Evolutionary conservation across 1,140 invertebrate species (phyloP).

Genomic region (Penaeus vannamei): DNA sequence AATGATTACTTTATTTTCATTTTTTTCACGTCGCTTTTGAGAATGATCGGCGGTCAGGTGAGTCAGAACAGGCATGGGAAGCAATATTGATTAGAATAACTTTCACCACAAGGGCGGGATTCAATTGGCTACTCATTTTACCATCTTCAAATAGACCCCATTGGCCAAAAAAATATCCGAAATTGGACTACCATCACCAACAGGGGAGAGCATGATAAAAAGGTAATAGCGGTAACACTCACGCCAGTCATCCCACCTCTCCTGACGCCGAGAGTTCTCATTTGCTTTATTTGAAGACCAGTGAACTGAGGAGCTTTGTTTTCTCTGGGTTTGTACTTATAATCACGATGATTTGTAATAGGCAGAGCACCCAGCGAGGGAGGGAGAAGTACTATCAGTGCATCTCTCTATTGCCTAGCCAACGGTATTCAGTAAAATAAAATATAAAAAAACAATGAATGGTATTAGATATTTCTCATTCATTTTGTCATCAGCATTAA

Average conservation of each 20-base stretch:
- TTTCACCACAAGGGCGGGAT: conserved; percentile 51
- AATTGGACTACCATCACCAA: conserved; percentile 12
- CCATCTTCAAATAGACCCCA: background rate
- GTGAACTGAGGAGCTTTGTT: conserved; percentile 65
- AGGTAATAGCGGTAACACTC: background rate
- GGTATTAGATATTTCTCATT: conserved; percentile 36
- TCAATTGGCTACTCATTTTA: conserved; percentile 36
- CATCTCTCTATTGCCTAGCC: conserved; percentile 34
- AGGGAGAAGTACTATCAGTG: too few relatives aligned
- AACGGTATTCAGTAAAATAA: background rate
- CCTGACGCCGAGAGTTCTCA: conserved; percentile 63
- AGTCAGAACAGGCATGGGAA: conserved; percentile 54
- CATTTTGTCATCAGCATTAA: conserved; percentile 40
- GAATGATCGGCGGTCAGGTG: conserved; percentile 59
- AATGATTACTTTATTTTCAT: conserved; percentile 42
- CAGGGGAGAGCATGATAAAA: background rate
- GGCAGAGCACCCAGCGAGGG: conserved; percentile 1
- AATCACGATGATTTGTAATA: conserved; percentile 31
- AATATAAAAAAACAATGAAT: conserved; percentile 21
- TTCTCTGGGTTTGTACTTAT: conserved; percentile 66
- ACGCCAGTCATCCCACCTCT: conserved; percentile 47
- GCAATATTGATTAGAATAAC: conserved; percentile 45
- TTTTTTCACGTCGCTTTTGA: conserved; percentile 58
- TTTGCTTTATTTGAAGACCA: conserved; percentile 55
- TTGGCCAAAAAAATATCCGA: background rate